Conservation (phyloP, 2,888 invertebrate genomes). For the Diarsia dahlii region DNA sequence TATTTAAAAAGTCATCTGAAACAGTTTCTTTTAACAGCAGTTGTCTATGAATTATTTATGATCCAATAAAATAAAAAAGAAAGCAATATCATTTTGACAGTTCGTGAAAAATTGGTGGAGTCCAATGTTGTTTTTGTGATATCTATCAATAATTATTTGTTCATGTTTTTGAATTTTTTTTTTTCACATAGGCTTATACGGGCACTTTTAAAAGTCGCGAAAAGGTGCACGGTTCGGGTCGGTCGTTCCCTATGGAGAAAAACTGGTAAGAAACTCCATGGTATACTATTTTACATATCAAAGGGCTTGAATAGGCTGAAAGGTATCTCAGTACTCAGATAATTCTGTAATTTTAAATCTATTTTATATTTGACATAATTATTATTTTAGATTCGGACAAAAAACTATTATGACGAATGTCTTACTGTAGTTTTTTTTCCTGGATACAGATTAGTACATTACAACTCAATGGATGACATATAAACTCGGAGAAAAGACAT, state of each 20-base stretch:
- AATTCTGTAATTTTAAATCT: background rate
- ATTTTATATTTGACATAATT: too few relatives aligned
- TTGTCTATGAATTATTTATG: slow-evolving; percentile 34
- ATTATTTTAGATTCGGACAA: too few relatives aligned
- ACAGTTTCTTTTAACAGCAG: slow-evolving; percentile 20
- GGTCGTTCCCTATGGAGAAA: too few relatives aligned
- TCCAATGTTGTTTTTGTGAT: slow-evolving; percentile 28
- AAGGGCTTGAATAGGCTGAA: background rate
- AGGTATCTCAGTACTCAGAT: background rate
- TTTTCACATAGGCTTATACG: too few relatives aligned
- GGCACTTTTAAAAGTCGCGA: too few relatives aligned
- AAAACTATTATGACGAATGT: too few relatives aligned
- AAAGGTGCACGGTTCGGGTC: too few relatives aligned
- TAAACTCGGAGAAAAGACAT: background rate
- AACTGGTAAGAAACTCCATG: too few relatives aligned
- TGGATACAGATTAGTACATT: too few relatives aligned
- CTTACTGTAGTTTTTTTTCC: too few relatives aligned
- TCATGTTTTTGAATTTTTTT: background rate
- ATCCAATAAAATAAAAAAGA: slow-evolving; percentile 27
- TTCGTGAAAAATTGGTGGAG: slow-evolving; percentile 41
- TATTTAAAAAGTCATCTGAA: slow-evolving; percentile 18
- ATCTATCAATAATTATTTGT: slow-evolving; percentile 4
- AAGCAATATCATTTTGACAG: slow-evolving; percentile 41
- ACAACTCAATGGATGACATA: too few relatives aligned
- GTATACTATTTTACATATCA: background rate